Conservation (phyloP, 2,888 invertebrate species). For the Baccha elongata region DNA sequence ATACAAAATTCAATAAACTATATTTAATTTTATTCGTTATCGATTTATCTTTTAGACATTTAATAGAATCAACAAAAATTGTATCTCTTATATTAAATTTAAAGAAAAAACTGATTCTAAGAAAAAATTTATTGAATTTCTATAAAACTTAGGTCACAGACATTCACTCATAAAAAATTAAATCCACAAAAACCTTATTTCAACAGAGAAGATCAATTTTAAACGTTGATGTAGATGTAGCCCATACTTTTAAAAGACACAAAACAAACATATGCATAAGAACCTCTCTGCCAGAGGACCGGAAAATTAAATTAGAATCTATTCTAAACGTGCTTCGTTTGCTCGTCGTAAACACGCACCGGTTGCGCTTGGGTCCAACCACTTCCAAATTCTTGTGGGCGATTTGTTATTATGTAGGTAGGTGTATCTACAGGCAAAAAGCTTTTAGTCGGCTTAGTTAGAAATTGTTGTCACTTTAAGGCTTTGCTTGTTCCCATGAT, state of each 20-base stretch:
- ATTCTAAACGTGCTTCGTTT: slow-evolving; percentile 9
- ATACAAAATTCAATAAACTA: neutral
- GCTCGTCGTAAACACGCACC: slow-evolving; percentile 4
- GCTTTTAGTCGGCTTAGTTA: slow-evolving; percentile 3
- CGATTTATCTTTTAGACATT: neutral
- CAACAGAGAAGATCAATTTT: neutral
- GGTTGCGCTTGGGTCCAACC: neutral
- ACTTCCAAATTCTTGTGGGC: slow-evolving; percentile 1
- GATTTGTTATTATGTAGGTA: neutral
- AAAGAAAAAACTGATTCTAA: no score
- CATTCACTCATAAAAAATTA: neutral
- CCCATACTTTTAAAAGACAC: neutral
- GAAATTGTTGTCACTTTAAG: slow-evolving; percentile 8
- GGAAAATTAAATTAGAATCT: slow-evolving; percentile 32
- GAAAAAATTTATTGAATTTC: no score
- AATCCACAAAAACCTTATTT: neutral
- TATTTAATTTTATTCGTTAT: neutral
- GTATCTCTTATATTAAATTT: neutral
- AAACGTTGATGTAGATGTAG: neutral
- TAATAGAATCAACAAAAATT: neutral
- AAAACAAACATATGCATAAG: neutral
- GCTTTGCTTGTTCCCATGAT: neutral
- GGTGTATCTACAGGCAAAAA: neutral
- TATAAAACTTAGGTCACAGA: no score
- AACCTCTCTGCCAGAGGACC: neutral